Evolutionary conservation across 2,113 vertebrate species (phyloP), one percentile per base, ranked within the genome.

Genomic region (Gymnobelideus leadbeateri): DNA sequence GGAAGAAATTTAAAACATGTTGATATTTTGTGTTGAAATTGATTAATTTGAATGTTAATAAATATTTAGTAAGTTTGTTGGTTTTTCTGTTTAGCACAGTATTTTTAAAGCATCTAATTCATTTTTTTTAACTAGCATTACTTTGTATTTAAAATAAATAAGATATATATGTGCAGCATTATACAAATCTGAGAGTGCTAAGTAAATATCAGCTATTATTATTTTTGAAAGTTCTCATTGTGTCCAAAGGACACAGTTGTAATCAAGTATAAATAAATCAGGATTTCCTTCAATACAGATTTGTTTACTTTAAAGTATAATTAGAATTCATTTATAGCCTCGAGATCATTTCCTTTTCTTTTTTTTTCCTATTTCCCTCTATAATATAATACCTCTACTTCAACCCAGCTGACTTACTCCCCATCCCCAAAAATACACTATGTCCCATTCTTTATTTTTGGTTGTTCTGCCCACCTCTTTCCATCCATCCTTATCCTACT

Each of bases 241-340:
- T 77, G 37, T 77, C 68, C 16, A n/a, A 77, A 77, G 16, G 16
- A n/a, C n/a, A 84, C n/a, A 84, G 23, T 84, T 43, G 16, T 84
- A 23, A 43, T 43, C 7, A 84, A 84, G 16, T 84, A 84, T 84
- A 84, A 84, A 84, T 43, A 43, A 43, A n/a, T 77, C 37, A 84
- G n/a, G n/a, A 84, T 23, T 84, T 84, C 68, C 68, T 84, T 84
- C n/a, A 43, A 43, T 84, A 43, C 14, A 43, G 19, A 84, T 84
- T 90, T 61, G 52, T 61, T 52, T 91, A 51, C 8, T 91, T 54
- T 84, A 8, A 92, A 92, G 49, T 24, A 68, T 16, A 92, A 9
- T 95, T 95, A 93, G 77, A 54, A 53, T 94, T 23, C 14, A 52
- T 92, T 57, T 89, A 49, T 52, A 89, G 89, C 61, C 8, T 23